Evolutionary conservation across 1,140 invertebrate species (phyloP).

Genomic region (Pomacea maculata): DNA sequence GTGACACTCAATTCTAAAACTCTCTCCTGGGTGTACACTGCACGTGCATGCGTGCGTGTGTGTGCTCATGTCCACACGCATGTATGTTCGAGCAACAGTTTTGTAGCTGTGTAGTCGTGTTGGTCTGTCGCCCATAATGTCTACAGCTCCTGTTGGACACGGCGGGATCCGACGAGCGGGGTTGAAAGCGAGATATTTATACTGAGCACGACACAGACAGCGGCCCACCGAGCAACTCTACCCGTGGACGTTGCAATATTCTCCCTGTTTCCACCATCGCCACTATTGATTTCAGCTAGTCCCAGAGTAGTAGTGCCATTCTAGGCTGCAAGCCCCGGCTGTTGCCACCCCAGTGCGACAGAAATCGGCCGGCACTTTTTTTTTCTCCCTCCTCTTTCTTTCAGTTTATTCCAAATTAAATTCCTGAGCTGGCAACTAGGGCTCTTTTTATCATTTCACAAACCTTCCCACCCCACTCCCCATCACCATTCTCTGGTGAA

Average conservation of each 20-base stretch:
- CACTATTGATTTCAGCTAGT: not conserved
- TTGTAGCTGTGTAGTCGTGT: no score
- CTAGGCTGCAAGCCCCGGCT: not conserved
- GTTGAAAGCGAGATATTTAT: no score
- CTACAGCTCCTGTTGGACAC: no score
- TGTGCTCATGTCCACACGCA: not conserved
- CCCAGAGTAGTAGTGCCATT: not conserved
- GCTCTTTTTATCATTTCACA: not conserved
- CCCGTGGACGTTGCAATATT: no score
- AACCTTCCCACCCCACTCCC: not conserved
- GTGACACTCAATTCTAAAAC: no score
- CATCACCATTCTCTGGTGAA: not conserved
- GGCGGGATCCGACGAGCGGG: no score
- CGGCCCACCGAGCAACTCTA: no score
- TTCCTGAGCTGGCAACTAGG: not conserved
- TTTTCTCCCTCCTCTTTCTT: not conserved
- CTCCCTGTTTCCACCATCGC: no score
- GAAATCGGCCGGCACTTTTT: not conserved
- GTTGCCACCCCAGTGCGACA: not conserved
- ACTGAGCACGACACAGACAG: no score
- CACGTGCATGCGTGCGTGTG: not conserved
- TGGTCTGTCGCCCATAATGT: no score
- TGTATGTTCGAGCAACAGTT: not conserved
- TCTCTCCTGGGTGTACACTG: no score
- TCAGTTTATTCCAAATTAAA: conserved; percentile 2